Percentiles rank a stretch among this genome's conserved stretches.
These are phyloP conservation scores for Drosophila burlai DNA, from an alignment of 1,140 invertebrate genomes.

Conservation along the genomic window DNA sequence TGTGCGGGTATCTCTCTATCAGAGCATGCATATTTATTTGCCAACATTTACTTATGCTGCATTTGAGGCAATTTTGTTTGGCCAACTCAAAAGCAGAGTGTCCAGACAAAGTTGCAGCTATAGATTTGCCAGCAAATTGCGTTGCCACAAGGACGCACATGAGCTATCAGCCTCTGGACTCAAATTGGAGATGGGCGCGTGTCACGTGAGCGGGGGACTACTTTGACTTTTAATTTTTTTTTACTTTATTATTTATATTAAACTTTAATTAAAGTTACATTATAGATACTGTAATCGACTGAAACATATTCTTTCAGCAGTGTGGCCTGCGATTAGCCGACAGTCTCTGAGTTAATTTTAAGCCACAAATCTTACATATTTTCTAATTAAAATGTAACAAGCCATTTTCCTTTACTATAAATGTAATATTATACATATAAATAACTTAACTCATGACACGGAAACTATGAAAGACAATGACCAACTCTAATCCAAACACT, in stretches of 20 bases:
- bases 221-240: neutral
- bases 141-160: conserved; percentile 54
- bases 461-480: neutral
- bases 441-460: neutral
- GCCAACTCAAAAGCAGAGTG: conserved; percentile 61
- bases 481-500: conserved; percentile 33
- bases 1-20: conserved; percentile 27
- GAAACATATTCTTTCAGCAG: neutral
- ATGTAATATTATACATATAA: too few relatives aligned
- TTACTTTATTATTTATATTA: neutral
- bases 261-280: neutral
- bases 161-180: conserved; percentile 32
- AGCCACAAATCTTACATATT: neutral
- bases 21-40: conserved; percentile 74
- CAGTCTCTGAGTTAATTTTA: too few relatives aligned
- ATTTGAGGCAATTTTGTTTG: conserved; percentile 73
- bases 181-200: neutral
- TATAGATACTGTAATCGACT: too few relatives aligned
- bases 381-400: neutral
- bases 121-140: conserved; percentile 52
- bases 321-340: neutral
- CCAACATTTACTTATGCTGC: conserved; percentile 77
- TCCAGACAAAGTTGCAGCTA: conserved; percentile 59
- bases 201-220: neutral
- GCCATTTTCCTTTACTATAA: too few relatives aligned